Evolutionary conservation across 2,888 invertebrate genomes (phyloP).

Genomic region (Calephelis perditalis): DNA sequence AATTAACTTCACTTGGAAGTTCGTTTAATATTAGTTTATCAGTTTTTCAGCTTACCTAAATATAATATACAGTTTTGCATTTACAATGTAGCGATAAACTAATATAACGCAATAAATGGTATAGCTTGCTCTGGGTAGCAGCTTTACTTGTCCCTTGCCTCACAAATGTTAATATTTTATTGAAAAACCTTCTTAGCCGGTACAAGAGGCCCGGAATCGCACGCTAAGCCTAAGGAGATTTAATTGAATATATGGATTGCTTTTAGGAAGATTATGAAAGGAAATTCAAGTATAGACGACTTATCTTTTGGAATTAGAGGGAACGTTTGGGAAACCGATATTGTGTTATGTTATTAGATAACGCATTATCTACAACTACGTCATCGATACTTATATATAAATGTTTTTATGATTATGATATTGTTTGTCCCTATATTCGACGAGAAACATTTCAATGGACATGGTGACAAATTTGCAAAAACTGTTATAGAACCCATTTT

Average conservation of each 20-base stretch:
- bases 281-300: constrained; percentile 32
- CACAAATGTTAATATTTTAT: constrained; percentile 37
- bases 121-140: constrained; percentile 12
- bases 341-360: background rate
- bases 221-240: constrained; percentile 32
- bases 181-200: constrained; percentile 35
- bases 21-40: too few relatives aligned
- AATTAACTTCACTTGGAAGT: too few relatives aligned
- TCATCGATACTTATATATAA: too few relatives aligned
- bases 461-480: too few relatives aligned
- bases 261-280: constrained; percentile 37
- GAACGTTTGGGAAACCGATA: constrained; percentile 10
- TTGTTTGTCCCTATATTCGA: too few relatives aligned
- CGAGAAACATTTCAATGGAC: too few relatives aligned
- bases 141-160: constrained; percentile 25
- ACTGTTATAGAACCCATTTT: too few relatives aligned
- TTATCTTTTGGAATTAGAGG: constrained; percentile 14
- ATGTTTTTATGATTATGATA: too few relatives aligned
- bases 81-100: background rate
- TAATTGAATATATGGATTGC: constrained; percentile 45
- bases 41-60: too few relatives aligned
- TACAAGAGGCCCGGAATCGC: constrained; percentile 26
- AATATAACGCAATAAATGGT: constrained; percentile 3
- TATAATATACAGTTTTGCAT: too few relatives aligned
- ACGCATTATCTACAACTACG: too few relatives aligned